phyloP scores from a whole-genome alignment of 2,888 invertebrate species.

The Stenichneumon culpator region DNA sequence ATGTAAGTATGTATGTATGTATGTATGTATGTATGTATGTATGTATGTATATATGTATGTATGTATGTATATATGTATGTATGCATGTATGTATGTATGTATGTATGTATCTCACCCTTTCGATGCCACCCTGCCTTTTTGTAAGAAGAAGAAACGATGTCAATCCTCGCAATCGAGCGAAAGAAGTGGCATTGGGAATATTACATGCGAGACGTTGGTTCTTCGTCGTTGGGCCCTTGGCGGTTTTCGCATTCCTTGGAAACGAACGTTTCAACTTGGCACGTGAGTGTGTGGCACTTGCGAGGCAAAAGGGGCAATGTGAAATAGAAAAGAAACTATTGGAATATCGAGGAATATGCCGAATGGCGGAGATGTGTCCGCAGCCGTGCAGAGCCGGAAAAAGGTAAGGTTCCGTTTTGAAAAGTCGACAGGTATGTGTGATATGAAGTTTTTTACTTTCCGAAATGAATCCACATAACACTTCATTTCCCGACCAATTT shows the following conservation, averaged over 20 bases:
- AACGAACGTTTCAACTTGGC: slow-evolving; percentile 54
- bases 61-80: no score
- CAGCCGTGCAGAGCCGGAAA: not conserved
- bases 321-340: slow-evolving; percentile 13
- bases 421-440: not conserved
- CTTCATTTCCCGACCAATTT: not conserved
- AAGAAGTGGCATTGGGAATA: slow-evolving; percentile 45
- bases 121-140: not conserved
- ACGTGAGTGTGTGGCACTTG: slow-evolving; percentile 33
- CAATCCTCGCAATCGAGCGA: slow-evolving; percentile 35
- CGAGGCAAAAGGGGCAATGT: not conserved
- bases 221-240: slow-evolving; percentile 30
- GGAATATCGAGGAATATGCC: slow-evolving; percentile 3
- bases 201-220: slow-evolving; percentile 49
- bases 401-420: not conserved
- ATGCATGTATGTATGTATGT: no score
- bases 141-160: not conserved
- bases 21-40: no score
- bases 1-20: no score
- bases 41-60: no score
- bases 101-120: not conserved
- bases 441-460: not conserved
- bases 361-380: not conserved
- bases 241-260: slow-evolving; percentile 60
- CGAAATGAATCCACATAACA: not conserved